Percentiles rank a stretch among this genome's conserved stretches.
These are phyloP conservation scores for Eilema griseolum DNA, from an alignment of 2,888 invertebrate species.

Conservation along the genomic window DNA sequence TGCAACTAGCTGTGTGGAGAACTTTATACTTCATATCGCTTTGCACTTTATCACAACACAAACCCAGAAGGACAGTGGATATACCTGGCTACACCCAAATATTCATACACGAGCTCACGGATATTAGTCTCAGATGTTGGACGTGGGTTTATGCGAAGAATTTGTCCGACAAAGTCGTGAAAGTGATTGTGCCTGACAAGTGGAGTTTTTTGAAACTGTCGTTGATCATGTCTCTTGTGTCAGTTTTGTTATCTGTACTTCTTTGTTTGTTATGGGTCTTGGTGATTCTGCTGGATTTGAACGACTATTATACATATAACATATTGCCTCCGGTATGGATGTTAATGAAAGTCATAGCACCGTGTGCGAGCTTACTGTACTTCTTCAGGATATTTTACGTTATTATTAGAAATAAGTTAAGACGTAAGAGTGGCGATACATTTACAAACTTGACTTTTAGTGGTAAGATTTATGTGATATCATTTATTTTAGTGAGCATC, in stretches of 20 bases:
- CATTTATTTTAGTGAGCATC: not conserved
- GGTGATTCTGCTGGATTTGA: not conserved
- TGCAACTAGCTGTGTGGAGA: not conserved
- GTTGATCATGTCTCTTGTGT: not conserved
- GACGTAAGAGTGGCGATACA: not conserved
- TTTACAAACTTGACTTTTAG: not conserved
- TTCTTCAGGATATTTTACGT: not conserved
- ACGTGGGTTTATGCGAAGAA: not conserved
- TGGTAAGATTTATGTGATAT: not conserved
- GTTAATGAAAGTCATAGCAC: not conserved
- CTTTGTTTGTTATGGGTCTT: not conserved
- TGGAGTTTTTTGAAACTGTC: not conserved
- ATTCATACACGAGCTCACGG: not conserved
- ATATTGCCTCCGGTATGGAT: not conserved
- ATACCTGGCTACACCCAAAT: not conserved
- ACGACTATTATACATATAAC: not conserved
- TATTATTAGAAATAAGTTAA: not conserved
- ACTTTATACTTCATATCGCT: not conserved
- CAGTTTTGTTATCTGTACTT: not conserved
- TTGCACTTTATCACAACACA: not conserved
- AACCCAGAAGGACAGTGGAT: not conserved
- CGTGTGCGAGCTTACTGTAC: not conserved
- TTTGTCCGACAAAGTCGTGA: not conserved
- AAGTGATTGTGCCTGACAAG: not conserved
- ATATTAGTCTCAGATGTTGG: not conserved